Conservation (phyloP, 2,113 vertebrate genomes). For the Tetrax tetrax region DNA sequence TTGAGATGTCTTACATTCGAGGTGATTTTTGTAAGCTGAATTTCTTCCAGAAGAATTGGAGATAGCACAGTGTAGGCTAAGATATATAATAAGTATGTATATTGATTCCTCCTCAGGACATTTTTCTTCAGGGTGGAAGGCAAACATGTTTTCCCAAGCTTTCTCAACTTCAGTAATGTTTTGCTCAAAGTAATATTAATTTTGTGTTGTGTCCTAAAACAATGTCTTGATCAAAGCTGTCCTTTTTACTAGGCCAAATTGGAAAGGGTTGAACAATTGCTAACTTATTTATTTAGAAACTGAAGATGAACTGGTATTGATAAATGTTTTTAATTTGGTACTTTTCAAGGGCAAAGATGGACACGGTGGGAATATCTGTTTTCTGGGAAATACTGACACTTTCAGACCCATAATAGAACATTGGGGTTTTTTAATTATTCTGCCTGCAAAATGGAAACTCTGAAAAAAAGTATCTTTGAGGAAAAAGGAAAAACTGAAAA, state of each 20-base stretch:
- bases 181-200: constrained; percentile 8
- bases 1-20: background rate
- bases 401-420: background rate
- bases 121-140: background rate
- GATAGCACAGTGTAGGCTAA: background rate
- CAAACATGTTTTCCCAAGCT: background rate
- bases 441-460: background rate
- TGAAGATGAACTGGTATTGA: background rate
- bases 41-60: background rate
- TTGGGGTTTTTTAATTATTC: background rate
- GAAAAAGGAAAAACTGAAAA: background rate
- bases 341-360: background rate
- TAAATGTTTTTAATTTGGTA: background rate
- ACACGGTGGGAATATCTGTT: background rate
- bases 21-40: background rate
- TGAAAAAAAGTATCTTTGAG: background rate
- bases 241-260: background rate
- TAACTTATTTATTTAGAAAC: background rate
- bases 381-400: background rate
- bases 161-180: constrained; percentile 4
- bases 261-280: background rate
- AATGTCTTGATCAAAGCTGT: background rate
- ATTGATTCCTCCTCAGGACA: background rate
- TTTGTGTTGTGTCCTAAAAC: background rate
- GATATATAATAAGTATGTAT: background rate